A percentile compares a stretch with the other conserved stretches of the same genome.
Conservation (phyloP, 2,113 vertebrate species). For the Ammodytes dubius region DNA sequence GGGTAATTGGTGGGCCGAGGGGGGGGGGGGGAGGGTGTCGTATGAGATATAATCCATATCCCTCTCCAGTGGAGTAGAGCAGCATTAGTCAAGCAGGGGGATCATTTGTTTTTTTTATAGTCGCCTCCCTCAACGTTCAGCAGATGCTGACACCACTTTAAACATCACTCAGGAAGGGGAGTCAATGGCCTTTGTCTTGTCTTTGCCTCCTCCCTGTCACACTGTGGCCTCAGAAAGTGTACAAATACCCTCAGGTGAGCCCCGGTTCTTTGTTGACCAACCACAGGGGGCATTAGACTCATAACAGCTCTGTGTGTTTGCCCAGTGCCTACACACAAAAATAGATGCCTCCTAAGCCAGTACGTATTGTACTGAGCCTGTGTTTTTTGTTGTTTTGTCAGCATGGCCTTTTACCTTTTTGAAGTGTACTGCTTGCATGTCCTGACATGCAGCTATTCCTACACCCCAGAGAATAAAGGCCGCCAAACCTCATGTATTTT, state of each 20-base stretch:
- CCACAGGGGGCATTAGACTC: conserved; percentile 24
- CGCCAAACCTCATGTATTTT: conserved; percentile 64
- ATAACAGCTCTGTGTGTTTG: conserved; percentile 30
- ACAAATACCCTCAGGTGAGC: conserved; percentile 38
- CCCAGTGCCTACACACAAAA: not conserved
- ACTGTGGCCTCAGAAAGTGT: conserved; percentile 38
- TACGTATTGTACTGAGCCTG: not conserved
- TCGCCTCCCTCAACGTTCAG: conserved; percentile 42
- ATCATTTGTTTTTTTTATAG: conserved; percentile 72
- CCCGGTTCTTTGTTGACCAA: conserved; percentile 37
- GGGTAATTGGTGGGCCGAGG: conserved; percentile 54
- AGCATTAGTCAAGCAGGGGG: conserved; percentile 59
- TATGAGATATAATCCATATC: conserved; percentile 63
- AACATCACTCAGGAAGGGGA: conserved; percentile 58
- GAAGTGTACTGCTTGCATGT: conserved; percentile 40
- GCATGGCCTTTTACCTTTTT: conserved; percentile 31
- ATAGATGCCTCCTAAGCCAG: conserved; percentile 4
- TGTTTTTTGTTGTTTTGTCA: conserved; percentile 48
- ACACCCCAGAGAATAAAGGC: conserved; percentile 45
- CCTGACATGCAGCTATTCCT: conserved; percentile 41
- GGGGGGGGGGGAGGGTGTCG: conserved; percentile 21
- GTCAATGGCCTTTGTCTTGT: conserved; percentile 50
- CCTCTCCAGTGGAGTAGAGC: conserved; percentile 58
- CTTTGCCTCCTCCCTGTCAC: conserved; percentile 32
- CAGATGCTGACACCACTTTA: conserved; percentile 57